Evolutionary conservation across 1,140 invertebrate species (phyloP).

Genomic region (Drosophila kohkoa): DNA sequence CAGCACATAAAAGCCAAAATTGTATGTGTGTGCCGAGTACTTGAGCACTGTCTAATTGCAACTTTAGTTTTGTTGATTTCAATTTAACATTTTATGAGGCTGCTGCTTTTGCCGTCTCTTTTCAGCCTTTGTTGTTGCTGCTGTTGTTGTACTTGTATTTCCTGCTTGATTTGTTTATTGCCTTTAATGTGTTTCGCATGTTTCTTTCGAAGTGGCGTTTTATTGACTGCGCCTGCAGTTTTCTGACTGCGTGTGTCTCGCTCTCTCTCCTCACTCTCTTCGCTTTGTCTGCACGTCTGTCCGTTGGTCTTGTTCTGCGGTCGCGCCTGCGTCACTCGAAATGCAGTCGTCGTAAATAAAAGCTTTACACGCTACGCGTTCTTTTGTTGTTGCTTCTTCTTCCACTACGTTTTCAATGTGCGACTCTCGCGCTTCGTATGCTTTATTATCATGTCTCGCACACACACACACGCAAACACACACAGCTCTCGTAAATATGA

Average conservation of each 20-base stretch:
- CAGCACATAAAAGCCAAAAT: constrained; percentile 19
- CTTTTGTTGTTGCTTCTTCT: constrained; percentile 24
- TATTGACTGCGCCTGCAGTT: constrained; percentile 48
- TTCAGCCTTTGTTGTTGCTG: constrained; percentile 10
- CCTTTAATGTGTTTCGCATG: constrained; percentile 60
- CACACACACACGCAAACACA: constrained; percentile 1
- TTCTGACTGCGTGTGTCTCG: background rate
- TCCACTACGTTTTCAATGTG: background rate
- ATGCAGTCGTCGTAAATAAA: constrained; percentile 62
- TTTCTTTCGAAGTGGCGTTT: constrained; percentile 51
- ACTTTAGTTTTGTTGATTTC: constrained; percentile 46
- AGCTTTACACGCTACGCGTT: constrained; percentile 40
- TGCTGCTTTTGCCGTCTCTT: constrained; percentile 24
- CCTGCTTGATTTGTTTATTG: constrained; percentile 59
- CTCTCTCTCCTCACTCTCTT: background rate
- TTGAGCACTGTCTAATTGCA: constrained; percentile 51
- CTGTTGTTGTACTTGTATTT: constrained; percentile 38
- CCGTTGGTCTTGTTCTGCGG: constrained; percentile 34
- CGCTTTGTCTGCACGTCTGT: constrained; percentile 4
- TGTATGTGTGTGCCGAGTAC: constrained; percentile 31
- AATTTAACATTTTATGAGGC: constrained; percentile 54
- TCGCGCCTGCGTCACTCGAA: constrained; percentile 35
- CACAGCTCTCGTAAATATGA: constrained; percentile 33
- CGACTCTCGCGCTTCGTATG: constrained; percentile 28
- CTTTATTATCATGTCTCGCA: constrained; percentile 43